Evolutionary conservation across 30 jellyfish, hydroid and myxozoan genomes (phyloP), one percentile per base, ranked within the genome.

Genomic region (Catostylus mosaicus): DNA sequence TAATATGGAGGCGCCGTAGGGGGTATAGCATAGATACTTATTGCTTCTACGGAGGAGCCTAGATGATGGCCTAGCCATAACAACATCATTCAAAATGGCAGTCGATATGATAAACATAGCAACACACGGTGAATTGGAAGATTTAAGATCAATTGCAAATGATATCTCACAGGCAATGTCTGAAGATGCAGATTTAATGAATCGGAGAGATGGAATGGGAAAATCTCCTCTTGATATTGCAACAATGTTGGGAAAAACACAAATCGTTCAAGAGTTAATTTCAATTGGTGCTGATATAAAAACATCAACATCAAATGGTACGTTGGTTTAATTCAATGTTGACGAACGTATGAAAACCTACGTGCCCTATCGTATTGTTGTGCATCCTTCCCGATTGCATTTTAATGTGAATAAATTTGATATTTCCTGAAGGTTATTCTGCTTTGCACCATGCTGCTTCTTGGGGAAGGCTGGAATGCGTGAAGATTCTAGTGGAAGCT

Each of bases 371-470:
- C n/a, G n/a, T n/a, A n/a, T 40, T 40, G 7, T 40, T 40, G 54
- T 40, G 54, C 54, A 14, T 40, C 14, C 54, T 40, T 40, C 54
- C 14, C 7, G 11, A 7, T 7, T 14, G 14, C 14, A 40, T 40
- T 40, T 40, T 40, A n/a, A n/a, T n/a, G n/a, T n/a, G n/a, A n/a
- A n/a, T n/a, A n/a, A n/a, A n/a, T n/a, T n/a, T n/a, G n/a, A n/a
- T 40, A 40, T 77, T 63, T 19, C 16, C 61, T 20, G 34, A 43
- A 90, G 97, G 97, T 18, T 90, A 90, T 63, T 32, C 91, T 20
- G 57, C 90, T 9, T 66, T 90, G 27, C 97, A 90, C 67, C 90
- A 84, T 67, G 90, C 95, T 38, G 97, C 97, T 0, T 29, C 89
- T 29, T 90, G 97, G 97, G 97, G 97, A 30, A 77, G 72, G 74